Conservation (phyloP, 2,113 vertebrate genomes). For the Odocoileus virginianus region DNA sequence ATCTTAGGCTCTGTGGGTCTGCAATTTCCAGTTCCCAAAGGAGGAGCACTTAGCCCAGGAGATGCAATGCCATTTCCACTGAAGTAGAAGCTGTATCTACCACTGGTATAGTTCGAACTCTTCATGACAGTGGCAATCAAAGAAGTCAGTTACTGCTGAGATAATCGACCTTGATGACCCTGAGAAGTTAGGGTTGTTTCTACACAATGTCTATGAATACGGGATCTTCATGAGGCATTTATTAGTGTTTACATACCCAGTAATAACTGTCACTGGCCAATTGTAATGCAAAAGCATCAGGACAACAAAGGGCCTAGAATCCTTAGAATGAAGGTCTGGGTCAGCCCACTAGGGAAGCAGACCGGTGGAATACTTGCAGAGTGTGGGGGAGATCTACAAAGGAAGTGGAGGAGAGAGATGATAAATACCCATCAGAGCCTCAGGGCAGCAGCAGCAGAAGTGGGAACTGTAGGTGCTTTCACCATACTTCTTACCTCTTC, state of each 20-base stretch:
- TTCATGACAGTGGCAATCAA: not conserved
- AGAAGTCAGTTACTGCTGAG: not conserved
- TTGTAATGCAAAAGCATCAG: not conserved
- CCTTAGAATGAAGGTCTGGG: not conserved
- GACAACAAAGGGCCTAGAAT: not conserved
- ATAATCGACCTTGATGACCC: not conserved
- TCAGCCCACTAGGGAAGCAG: not conserved
- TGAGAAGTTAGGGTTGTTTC: not conserved
- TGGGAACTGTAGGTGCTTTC: not conserved
- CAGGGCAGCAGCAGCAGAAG: not conserved
- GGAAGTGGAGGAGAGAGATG: not conserved
- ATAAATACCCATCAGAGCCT: not conserved
- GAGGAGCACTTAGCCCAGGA: not conserved
- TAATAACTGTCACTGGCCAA: not conserved
- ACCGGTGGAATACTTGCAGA: not conserved
- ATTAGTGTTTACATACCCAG: not conserved
- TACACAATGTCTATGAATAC: not conserved
- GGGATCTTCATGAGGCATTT: not conserved
- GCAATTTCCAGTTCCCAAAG: not conserved
- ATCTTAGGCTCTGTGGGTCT: not conserved
- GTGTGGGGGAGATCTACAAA: fast-evolving
- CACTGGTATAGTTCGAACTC: not conserved
- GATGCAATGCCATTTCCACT: not conserved
- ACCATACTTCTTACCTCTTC: not conserved
- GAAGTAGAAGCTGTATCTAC: not conserved